Evolutionary conservation across 2,888 invertebrate genomes (phyloP).

Genomic region (Trissolcus brochymenae): DNA sequence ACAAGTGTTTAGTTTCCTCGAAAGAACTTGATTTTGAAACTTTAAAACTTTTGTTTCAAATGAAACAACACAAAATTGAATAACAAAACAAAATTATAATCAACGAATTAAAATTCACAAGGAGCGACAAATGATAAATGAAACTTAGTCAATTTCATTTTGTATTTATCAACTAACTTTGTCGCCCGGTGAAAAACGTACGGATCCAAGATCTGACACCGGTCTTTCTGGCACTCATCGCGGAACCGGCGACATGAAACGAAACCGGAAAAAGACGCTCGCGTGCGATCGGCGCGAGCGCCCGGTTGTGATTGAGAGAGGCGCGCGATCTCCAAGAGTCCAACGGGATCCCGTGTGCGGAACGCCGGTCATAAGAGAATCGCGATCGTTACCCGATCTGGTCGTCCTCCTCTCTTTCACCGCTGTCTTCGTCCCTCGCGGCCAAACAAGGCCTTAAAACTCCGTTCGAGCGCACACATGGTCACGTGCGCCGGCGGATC

Average conservation of each 20-base stretch:
- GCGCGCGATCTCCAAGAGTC: constrained; percentile 18
- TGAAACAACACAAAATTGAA: too few species aligned
- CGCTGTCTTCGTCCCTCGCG: constrained; percentile 15
- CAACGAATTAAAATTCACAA: too few species aligned
- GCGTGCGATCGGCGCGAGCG: constrained; percentile 42
- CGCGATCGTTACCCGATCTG: constrained; percentile 49
- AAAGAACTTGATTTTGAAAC: too few species aligned
- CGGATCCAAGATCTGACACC: constrained; percentile 61
- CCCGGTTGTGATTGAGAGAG: constrained; percentile 32
- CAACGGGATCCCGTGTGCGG: constrained; percentile 37
- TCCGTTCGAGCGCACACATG: constrained; percentile 56
- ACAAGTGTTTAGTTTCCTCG: too few species aligned
- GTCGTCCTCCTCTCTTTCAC: constrained; percentile 56
- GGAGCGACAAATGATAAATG: too few species aligned
- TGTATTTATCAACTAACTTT: constrained; percentile 17
- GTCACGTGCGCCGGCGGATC: constrained; percentile 61
- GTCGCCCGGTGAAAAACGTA: constrained; percentile 51
- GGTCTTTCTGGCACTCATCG: constrained; percentile 34
- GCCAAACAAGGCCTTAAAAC: constrained; percentile 68
- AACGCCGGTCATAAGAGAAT: constrained; percentile 46
- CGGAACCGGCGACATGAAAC: constrained; percentile 29
- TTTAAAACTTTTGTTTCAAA: too few species aligned
- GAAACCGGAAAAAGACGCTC: constrained; percentile 30
- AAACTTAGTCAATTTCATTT: too few species aligned
- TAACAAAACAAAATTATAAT: too few species aligned